Percentiles rank a stretch among this genome's conserved stretches.
These are phyloP conservation scores for Leucoptera coffeella DNA, from an alignment of 2,888 invertebrate genomes.

Conservation along the genomic window DNA sequence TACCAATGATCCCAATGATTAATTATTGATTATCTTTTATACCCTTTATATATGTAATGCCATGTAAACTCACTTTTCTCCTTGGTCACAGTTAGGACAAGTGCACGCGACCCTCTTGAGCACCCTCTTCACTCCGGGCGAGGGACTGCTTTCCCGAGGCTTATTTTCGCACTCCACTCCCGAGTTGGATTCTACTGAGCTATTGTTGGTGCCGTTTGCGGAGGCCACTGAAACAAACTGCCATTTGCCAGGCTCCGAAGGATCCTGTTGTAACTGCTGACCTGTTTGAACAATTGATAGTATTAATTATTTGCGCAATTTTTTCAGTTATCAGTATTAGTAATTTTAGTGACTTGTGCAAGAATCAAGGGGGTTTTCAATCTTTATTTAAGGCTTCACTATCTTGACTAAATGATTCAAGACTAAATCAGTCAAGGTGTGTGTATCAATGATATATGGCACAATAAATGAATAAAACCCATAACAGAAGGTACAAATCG, in stretches of 20 bases:
- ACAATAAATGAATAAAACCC: no score
- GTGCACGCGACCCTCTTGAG: slow-evolving; percentile 91
- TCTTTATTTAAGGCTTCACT: no score
- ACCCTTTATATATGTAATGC: neutral
- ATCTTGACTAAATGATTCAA: no score
- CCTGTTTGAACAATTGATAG: no score
- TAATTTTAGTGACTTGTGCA: no score
- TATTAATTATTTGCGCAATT: no score
- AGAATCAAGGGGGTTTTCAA: no score
- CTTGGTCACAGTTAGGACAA: slow-evolving; percentile 94
- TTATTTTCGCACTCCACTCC: slow-evolving; percentile 32
- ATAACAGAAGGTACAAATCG: no score
- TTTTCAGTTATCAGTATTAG: no score
- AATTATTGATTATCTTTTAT: neutral
- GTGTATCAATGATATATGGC: no score
- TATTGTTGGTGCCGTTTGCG: slow-evolving; percentile 10
- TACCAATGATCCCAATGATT: no score
- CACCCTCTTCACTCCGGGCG: slow-evolving; percentile 27
- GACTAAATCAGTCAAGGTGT: no score
- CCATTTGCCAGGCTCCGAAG: slow-evolving; percentile 80
- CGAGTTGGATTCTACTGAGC: slow-evolving; percentile 6
- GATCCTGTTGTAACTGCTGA: slow-evolving; percentile 75
- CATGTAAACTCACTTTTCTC: slow-evolving; percentile 55
- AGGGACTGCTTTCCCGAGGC: slow-evolving; percentile 15
- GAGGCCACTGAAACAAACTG: slow-evolving; percentile 56